Percentiles rank a stretch among this genome's conserved stretches.
Conservation (phyloP, 2,888 invertebrate species). For the Celastrina argiolus region DNA sequence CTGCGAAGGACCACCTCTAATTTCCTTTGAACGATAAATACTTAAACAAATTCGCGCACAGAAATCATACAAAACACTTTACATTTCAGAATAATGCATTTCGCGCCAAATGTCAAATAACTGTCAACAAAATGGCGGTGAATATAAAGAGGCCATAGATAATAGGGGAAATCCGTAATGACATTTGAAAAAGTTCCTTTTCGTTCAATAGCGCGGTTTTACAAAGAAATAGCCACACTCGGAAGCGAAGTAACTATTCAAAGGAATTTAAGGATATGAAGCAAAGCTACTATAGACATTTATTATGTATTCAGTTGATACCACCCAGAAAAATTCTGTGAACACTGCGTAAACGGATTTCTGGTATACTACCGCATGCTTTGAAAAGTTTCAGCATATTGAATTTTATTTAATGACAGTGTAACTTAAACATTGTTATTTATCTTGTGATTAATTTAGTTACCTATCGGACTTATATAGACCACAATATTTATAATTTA, state of each 20-base stretch:
- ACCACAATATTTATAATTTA: too few relatives aligned
- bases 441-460: too few relatives aligned
- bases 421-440: not conserved
- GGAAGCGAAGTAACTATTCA: not conserved
- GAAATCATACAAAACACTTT: not conserved
- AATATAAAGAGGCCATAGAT: not conserved
- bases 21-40: not conserved
- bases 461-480: too few relatives aligned
- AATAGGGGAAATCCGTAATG: slow-evolving; percentile 1
- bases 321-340: slow-evolving; percentile 16
- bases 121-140: slow-evolving; percentile 7
- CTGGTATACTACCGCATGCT: not conserved
- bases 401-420: not conserved
- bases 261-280: not conserved
- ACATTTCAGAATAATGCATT: not conserved
- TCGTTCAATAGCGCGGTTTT: not conserved
- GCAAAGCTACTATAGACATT: not conserved
- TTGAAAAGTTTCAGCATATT: not conserved
- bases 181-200: not conserved
- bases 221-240: not conserved
- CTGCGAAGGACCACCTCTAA: not conserved
- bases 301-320: not conserved
- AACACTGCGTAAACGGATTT: not conserved
- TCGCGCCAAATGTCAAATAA: slow-evolving; percentile 7
- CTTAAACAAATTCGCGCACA: slow-evolving; percentile 12